These are phyloP conservation scores for Cyclura pinguis DNA, from an alignment of 2,797 vertebrate genomes.

Conservation along the genomic window DNA sequence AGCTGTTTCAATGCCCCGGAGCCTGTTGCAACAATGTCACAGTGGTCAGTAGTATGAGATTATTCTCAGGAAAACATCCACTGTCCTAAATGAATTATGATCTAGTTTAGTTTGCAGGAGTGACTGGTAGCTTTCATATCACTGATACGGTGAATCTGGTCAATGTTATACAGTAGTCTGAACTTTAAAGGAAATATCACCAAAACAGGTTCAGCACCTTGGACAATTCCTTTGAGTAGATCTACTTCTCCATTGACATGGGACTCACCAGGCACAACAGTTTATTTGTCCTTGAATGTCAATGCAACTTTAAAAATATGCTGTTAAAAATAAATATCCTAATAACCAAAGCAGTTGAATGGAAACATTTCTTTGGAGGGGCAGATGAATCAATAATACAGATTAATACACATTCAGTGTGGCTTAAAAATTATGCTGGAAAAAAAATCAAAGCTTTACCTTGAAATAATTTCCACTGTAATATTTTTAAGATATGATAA, in stretches of 20 bases:
- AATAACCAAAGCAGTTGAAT: not conserved
- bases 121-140: too few relatives aligned
- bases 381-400: not conserved
- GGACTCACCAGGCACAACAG: too few relatives aligned
- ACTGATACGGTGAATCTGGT: too few relatives aligned
- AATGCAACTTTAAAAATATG: too few relatives aligned
- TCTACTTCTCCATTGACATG: too few relatives aligned
- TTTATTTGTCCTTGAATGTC: too few relatives aligned
- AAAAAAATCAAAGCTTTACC: not conserved
- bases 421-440: not conserved
- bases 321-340: too few relatives aligned
- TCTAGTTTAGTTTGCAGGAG: not conserved
- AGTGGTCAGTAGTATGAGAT: not conserved
- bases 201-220: too few relatives aligned
- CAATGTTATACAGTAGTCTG: too few relatives aligned
- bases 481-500: not conserved
- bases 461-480: not conserved
- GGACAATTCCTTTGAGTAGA: too few relatives aligned
- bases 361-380: not conserved
- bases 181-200: too few relatives aligned
- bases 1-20: not conserved
- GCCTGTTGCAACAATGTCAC: not conserved
- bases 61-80: not conserved
- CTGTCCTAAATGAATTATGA: not conserved
- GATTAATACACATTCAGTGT: not conserved